These are phyloP conservation scores for Diadema setosum DNA, from an alignment of 35 echinoderm and acorn worm species.

Conservation along the genomic window DNA sequence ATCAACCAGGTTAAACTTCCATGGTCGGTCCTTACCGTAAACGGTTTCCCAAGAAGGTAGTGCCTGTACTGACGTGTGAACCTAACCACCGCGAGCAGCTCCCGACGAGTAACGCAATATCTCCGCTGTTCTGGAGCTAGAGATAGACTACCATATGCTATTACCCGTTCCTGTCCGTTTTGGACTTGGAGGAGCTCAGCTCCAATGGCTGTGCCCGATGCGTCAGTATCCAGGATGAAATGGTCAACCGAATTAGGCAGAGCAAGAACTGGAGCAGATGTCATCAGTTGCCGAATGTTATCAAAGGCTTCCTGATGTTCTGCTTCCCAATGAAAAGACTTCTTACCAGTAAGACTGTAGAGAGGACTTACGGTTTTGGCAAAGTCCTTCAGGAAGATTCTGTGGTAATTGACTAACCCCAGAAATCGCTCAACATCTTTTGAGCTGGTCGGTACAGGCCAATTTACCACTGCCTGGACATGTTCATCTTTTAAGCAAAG, in stretches of 20 bases:
- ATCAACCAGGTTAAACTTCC: no score
- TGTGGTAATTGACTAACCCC: conserved; percentile 45
- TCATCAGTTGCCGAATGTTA: not conserved
- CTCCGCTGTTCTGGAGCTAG: no score
- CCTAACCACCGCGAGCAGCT: no score
- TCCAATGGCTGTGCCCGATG: not conserved
- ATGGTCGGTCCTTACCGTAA: no score
- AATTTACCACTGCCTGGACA: not conserved
- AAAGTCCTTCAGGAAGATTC: conserved; percentile 7
- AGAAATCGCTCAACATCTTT: conserved; percentile 42
- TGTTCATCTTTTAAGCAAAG: not conserved
- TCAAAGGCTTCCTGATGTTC: conserved; percentile 50
- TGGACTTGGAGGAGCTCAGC: no score
- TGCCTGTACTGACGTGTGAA: no score
- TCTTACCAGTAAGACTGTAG: not conserved
- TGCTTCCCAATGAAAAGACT: conserved; percentile 5
- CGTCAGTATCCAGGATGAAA: not conserved
- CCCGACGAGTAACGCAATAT: no score
- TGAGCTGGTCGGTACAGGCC: not conserved
- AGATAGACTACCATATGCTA: no score
- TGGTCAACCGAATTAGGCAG: not conserved
- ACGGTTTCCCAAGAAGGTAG: no score
- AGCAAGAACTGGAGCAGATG: not conserved
- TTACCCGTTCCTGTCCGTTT: no score
- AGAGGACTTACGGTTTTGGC: conserved; percentile 23